Base-by-base conservation (phyloP, 1,140 invertebrate species). In the Brachionus koreanus region DNA sequence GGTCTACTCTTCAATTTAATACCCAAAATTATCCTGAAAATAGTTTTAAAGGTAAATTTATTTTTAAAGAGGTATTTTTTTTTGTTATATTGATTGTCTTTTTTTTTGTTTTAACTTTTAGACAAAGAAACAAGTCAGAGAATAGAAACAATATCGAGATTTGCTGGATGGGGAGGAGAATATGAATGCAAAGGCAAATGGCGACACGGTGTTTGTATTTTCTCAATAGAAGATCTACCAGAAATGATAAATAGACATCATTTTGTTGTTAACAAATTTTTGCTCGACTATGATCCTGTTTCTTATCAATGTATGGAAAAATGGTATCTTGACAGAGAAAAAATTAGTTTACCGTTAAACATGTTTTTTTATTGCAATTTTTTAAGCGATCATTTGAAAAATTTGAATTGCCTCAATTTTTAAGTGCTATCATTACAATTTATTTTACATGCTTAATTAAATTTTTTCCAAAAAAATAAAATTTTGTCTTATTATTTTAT, bases 221-320 rank as follows among this genome's bases (percentile, higher is more conserved):
- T 86, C 39, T 84, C 85, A 10, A 79, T 84, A 29, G 83, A 67
- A 7, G 87, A 88, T 83, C 77, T 87, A 57, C 83, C 83, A 5
- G 63, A 82, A 19, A 39, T 87, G 0, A 57, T 57, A 0, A 29
- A 61, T 5, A 35, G 84, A 39, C 84, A 67, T 19, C 82, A 86
- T 69, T 65, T 88, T 12, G 86, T 87, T 82, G 86, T 85, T 46
- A 88, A 88, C 83, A 88, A 88, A 82, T 87, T 88, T 77, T 83
- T 86, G 81, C 52, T 83, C 16, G 83, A 85, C 29, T 85, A 82
- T 79, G 83, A 87, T 46, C 85, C 83, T 0, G 75, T 84, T 3
- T 83, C 85, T 0, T 84, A 85, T 3, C 85, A 86, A 13, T 88
- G 87, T 82, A 63, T 88, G 76, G 85, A 87, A 69, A 85, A 87